Base-by-base conservation (phyloP, 2,888 invertebrate genomes). In the Dolichomitus sp. region DNA sequence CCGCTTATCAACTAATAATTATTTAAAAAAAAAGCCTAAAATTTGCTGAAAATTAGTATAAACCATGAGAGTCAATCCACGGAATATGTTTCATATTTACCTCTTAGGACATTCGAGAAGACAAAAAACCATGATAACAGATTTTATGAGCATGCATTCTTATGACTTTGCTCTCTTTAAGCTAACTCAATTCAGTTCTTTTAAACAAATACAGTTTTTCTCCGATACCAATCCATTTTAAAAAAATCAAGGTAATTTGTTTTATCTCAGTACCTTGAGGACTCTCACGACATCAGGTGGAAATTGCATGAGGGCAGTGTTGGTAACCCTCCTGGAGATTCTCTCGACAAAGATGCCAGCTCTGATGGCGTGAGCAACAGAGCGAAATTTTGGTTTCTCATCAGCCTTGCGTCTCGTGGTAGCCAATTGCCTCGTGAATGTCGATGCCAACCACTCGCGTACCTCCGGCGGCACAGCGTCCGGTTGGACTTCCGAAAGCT, bases 391-490 rank as follows among this genome's bases (percentile, higher is more conserved):
- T 14, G 98, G 97, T 92, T 97, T 97, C 93, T 97, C 97, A 90
- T 97, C 97, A 42, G 95, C 96, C 94, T 96, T 96, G 91, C 96
- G 95, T 87, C 97, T 96, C 77, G 97, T 96, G 80, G 97, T 97
- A 83, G 96, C 97, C 94, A 97, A 95, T 94, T 98, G 98, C 86
- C 98, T 95, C 48, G 99, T 99, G 94, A 99, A 99, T 61, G 99
- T 99, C 81, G 98, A 97, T 80, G 99, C 98, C 93, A 99, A 95
- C 99, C 99, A 99, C 94, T 99, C 99, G 88, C 99, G 96, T 57
- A 99, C 99, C 94, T 99, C 99, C 81, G 97, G 98, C 52, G 99
- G 99, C 69, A 99, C 99, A 12, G 98, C 98, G 93, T 99, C 99
- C 74, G 99, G 98, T 91, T 99, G 98, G 76, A 99, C 99, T 94